A percentile compares a stretch with the other conserved stretches of the same genome.
phyloP scores from a whole-genome alignment of 2,888 invertebrate genomes.

The Ormyrus thymus region DNA sequence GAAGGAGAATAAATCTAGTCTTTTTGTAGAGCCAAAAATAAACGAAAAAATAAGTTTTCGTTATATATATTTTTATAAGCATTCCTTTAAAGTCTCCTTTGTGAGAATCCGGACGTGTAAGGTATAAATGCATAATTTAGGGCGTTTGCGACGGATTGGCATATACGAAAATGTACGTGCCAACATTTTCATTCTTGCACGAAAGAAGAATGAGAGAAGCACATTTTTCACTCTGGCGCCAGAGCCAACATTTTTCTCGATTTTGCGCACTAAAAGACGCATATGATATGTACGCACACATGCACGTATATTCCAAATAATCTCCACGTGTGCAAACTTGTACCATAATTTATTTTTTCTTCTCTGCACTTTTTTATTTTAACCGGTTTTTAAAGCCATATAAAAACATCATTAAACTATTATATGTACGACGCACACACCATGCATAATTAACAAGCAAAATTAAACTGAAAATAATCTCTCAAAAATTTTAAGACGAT shows the following conservation, averaged over 20 bases:
- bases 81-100: constrained; percentile 7
- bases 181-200: constrained; percentile 25
- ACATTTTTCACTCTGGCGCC: constrained; percentile 33
- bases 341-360: constrained; percentile 23
- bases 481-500: too few species aligned
- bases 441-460: neutral
- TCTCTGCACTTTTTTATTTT: constrained; percentile 6
- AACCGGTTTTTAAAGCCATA: too few species aligned
- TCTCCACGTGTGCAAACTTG: constrained; percentile 10
- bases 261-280: constrained; percentile 14
- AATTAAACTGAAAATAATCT: neutral
- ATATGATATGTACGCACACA: constrained; percentile 12
- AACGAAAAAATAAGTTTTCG: constrained; percentile 7
- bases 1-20: constrained; percentile 26
- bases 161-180: constrained; percentile 17
- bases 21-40: constrained; percentile 29
- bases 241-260: constrained; percentile 41
- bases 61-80: constrained; percentile 43
- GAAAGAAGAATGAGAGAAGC: constrained; percentile 10
- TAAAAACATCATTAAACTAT: too few species aligned
- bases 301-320: constrained; percentile 27
- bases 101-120: neutral
- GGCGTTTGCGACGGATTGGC: constrained; percentile 17
- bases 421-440: too few species aligned
- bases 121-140: constrained; percentile 1